Evolutionary conservation across 2,797 vertebrate species (phyloP), one percentile per base, ranked within the genome.

Genomic region (Orientallactaga sibirica): DNA sequence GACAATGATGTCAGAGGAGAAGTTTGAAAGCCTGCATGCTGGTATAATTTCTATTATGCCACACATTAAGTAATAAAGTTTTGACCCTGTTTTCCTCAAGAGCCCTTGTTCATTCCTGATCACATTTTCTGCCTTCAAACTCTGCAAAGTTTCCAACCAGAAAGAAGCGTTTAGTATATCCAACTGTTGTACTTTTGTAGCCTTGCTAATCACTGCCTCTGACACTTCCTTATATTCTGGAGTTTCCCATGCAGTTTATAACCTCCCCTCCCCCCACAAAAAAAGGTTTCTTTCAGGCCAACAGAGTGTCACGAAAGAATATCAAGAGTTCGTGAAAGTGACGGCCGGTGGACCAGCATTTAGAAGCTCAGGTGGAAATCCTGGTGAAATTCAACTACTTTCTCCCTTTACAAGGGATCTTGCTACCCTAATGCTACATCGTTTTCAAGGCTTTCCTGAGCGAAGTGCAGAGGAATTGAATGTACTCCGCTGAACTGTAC

Each of bases 211-310:
- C 80, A 94, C 82, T 73, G 86, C 25, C 20, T 96, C 96, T 97
- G 84, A 83, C 74, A 86, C 74, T 9, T 95, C 88, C 52, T 78
- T 86, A 70, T 15, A n/a, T 85, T 96, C 33, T 87, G 74, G 68
- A 90, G 92, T 94, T 97, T 96, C 95, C 85, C 79, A 25, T 66
- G 64, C 83, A 95, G 86, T 83, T 74, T 91, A 80, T 89, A 95
- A 94, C 95, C 6, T 25, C 22, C 33, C 33, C 33, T 37, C 33
- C 33, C 33, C 33, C 33, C 33, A 37, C 33, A 37, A 81, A 75
- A 91, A 70, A 92, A 86, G 43, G 77, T 81, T 95, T 97, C 94
- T 90, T 95, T 94, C 84, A 66, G 79, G 93, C 70, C 77, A 89
- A 73, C 52, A 64, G 24, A 3, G 83, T 93, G 80, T 94, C 88